Base-by-base conservation (phyloP, 1,140 invertebrate species). In the Araneus ventricosus region DNA sequence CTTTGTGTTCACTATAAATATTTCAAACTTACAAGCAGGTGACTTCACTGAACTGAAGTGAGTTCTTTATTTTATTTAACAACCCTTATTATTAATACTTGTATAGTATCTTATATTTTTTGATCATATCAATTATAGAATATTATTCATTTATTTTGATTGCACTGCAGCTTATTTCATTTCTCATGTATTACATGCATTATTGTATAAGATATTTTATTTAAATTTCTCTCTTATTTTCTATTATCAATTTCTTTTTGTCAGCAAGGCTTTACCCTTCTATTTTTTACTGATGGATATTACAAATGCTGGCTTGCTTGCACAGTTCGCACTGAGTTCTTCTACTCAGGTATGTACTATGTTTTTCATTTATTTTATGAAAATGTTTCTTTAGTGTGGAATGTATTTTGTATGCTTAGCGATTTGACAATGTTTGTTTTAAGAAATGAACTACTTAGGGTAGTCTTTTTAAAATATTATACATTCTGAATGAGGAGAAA, bases 251-350 rank as follows among this genome's bases (percentile, higher is more conserved):
- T 34, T 80, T 87, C 24, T 59, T 79, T 93, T 79, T 87, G 37
- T 88, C 96, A 99, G 98, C 95, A 98, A 99, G 96, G 98, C 98
- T 0, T 96, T 99, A 41, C 99, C 99, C 95, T 98, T 99, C 95
- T 97, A 97, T 94, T 95, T 99, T 27, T 96, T 99, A 10, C 96
- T 99, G 63, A 97, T 99, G 94, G 98, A 99, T 95, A 96, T 99
- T n/a, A 98, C 98, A 7, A 99, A 99, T 96, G 98, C 98, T 0
- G 97, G 97, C 24, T 96, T 98, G 3, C 96, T 99, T 94, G 98
- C 98, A 0, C 97, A 98, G 94, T 97, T 98, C 94, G 98, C 98
- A 0, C 96, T 99, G 85, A 97, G 97, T 91, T 97, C 98, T 22
- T 97, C 97, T 37, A 97, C 96, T 94, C 97, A 97, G 94, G 95